Evolutionary conservation across 2,888 invertebrate species (phyloP), one percentile per base, ranked within the genome.

Genomic region (Lycocerus yunnanus): DNA sequence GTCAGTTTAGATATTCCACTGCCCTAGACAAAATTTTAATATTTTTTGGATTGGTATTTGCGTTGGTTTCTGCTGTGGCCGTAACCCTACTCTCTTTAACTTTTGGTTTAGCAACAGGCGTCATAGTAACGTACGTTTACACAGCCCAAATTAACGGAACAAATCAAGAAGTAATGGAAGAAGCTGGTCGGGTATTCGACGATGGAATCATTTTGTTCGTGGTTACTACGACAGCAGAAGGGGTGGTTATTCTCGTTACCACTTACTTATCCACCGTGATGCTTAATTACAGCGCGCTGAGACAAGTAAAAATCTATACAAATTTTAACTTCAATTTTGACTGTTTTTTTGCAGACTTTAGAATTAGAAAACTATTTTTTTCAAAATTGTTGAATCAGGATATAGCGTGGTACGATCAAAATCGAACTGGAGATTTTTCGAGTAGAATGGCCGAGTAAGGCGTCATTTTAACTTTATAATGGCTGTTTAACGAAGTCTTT

Each of bases 361-460:
- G 86, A 81, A 90, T 94, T 78, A 88, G 94, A 65, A 90, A 90
- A 76, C 88, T 89, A 82, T 94, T 92, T 83, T 88, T 94, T 67
- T 89, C 90, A 81, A 91, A 91, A 18, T 90, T 93, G 2, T 84
- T 94, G 68, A 92, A 93, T 83, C 94, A 94, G 85, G 94, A 94
- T 82, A 92, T 94, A 79, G 87, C 89, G 65, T 94, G 93, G 90
- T 94, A 92, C 81, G 94, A 94, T 83, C 86, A 90, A 2, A 90
- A 93, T 82, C 90, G 92, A 84, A 92, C 92, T 66, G 92, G 93
- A 10, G 93, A 94, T 82, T 92, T 94, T 80, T 91, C 94, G 10
- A 91, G 92, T 73, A 90, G 93, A 85, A 92, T 94, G 88, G 91
- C 93, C 73, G 93, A 93, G 94, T 94, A 87, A 89, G 89, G 76